phyloP scores from a whole-genome alignment of 2,797 vertebrate genomes.

The Enteromius radiatus region DNA sequence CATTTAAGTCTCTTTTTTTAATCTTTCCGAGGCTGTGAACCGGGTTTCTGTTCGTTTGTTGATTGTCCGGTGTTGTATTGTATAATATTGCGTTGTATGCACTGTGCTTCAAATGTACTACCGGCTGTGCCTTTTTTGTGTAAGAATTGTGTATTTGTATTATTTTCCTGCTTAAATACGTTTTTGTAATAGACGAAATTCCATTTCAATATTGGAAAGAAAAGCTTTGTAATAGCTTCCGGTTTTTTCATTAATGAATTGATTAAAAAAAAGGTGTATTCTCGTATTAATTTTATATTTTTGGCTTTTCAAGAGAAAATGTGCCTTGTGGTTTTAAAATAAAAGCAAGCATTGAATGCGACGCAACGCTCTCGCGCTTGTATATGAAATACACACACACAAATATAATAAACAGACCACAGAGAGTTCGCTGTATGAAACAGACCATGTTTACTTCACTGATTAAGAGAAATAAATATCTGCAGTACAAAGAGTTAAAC shows the following conservation, averaged over 20 bases:
- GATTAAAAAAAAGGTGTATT: conserved; percentile 79
- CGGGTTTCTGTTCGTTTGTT: conserved; percentile 69
- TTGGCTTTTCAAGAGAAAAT: conserved; percentile 80
- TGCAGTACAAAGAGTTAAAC: conserved; percentile 83
- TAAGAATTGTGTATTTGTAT: conserved; percentile 88
- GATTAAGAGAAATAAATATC: conserved; percentile 88
- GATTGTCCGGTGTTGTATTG: conserved; percentile 63
- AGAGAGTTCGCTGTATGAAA: conserved; percentile 75
- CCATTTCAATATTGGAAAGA: conserved; percentile 80
- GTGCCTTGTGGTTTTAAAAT: conserved; percentile 78
- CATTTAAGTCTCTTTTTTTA: conserved; percentile 51
- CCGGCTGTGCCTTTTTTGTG: conserved; percentile 93
- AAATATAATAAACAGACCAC: conserved; percentile 58
- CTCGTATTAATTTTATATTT: conserved; percentile 80
- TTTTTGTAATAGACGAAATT: conserved; percentile 76
- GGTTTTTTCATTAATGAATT: conserved; percentile 79
- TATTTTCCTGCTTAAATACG: conserved; percentile 83
- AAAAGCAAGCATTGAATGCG: conserved; percentile 73
- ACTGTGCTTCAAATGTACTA: conserved; percentile 85
- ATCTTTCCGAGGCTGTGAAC: conserved; percentile 84
- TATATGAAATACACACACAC: background rate
- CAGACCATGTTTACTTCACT: conserved; percentile 82
- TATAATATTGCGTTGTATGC: conserved; percentile 79
- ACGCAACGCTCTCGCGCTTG: conserved; percentile 32
- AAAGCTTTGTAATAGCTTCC: conserved; percentile 79